phyloP scores from a whole-genome alignment of 2,888 invertebrate genomes.

The Spilarctia lutea region DNA sequence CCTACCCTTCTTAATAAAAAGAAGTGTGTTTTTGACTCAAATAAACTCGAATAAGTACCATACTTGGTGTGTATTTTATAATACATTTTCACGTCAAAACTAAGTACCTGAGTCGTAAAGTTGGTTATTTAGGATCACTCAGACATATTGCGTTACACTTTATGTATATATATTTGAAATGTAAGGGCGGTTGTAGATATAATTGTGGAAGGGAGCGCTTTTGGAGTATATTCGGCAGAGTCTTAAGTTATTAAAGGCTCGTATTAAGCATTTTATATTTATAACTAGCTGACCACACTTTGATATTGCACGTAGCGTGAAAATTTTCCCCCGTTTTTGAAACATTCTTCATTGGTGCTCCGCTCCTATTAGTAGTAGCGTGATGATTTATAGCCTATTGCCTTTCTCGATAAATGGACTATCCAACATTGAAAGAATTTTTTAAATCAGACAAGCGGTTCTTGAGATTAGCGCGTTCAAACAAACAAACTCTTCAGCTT shows the following conservation, averaged over 20 bases:
- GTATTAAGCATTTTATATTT: background rate
- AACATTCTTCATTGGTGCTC: too few relatives aligned
- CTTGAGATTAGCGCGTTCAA: too few relatives aligned
- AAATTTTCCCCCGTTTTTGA: too few relatives aligned
- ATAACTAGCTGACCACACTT: too few relatives aligned
- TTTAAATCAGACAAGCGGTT: too few relatives aligned
- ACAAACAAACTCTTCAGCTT: too few relatives aligned
- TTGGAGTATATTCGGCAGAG: background rate
- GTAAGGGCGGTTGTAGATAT: background rate
- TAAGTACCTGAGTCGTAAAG: constrained; percentile 36
- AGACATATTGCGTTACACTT: constrained; percentile 37
- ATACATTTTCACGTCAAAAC: constrained; percentile 37
- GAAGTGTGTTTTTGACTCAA: background rate
- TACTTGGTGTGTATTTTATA: constrained; percentile 3
- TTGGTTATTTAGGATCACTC: constrained; percentile 45
- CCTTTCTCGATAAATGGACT: too few relatives aligned
- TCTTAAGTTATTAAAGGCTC: background rate
- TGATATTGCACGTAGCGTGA: too few relatives aligned
- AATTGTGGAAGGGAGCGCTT: constrained; percentile 4
- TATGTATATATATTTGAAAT: constrained; percentile 37
- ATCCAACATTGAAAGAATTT: too few relatives aligned
- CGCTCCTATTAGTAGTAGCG: too few relatives aligned
- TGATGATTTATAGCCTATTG: too few relatives aligned
- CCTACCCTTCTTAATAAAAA: background rate
- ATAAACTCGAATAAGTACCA: background rate